Evolutionary conservation across 2,113 vertebrate species (phyloP), one percentile per base, ranked within the genome.

Genomic region (Budorcas taxicolor): DNA sequence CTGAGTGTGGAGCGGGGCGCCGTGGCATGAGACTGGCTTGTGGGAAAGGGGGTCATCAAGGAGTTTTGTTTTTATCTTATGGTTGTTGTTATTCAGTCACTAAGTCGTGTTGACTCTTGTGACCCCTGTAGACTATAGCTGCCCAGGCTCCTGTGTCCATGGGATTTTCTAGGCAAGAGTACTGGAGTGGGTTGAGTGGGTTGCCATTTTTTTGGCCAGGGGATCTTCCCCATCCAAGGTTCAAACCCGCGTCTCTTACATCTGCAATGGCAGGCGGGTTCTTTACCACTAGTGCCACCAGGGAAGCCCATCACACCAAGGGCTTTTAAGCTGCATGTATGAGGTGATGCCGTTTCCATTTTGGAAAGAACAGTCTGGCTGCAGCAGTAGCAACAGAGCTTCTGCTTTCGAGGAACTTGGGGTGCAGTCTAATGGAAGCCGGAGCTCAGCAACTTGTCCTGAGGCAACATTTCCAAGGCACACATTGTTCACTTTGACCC

Each of bases 181-280:
- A 40, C 67, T 40, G 67, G n/a, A 40, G 67, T 40, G 67, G n/a
- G 67, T 40, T 71, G 19, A 71, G n/a, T 36, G 67, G 67, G 19
- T 71, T 71, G 67, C 10, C 17, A 23, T 71, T 40, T 71, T 71
- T 5, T 40, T 71, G 67, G 6, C n/a, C n/a, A 71, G 67, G 67
- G 8, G 67, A 71, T 40, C 67, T 71, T 71, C 67, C 19, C 67
- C 67, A 71, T 23, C 67, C n/a, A 71, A 6, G 67, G n/a, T 71
- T 23, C 1, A 1, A 71, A 40, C 67, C 67, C 1, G 0, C 0
- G 2, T 71, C 67, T 71, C n/a, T 71, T 40, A 40, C 3, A 1
- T 71, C n/a, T 71, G n/a, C 67, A 40, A 0, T 71, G 67, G 19
- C 67, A 21, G n/a, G n/a, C 0, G 2, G n/a, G n/a, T 36, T 71